Percentiles rank a stretch among this genome's conserved stretches.
Conservation (phyloP, 2,888 invertebrate species). For the Coleophora flavipennella region DNA sequence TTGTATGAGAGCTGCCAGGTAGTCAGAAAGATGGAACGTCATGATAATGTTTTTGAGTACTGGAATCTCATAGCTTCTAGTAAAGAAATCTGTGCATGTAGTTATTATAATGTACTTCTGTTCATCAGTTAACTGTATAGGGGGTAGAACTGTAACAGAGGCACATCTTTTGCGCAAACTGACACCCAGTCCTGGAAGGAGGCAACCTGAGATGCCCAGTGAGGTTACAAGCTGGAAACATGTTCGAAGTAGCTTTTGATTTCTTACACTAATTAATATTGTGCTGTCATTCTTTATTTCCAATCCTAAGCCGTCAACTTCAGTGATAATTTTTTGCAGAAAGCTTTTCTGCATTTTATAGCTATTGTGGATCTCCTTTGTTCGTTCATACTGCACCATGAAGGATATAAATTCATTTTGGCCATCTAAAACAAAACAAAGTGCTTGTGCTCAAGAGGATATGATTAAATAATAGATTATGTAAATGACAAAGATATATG, state of each 20-base stretch:
- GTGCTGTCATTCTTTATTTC: constrained; percentile 36
- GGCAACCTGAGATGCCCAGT: constrained; percentile 77
- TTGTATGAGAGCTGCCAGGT: constrained; percentile 80
- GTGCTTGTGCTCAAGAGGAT: no score
- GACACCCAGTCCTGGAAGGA: constrained; percentile 78
- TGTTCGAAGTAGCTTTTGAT: constrained; percentile 75
- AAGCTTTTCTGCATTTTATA: constrained; percentile 45
- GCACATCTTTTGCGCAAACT: constrained; percentile 54
- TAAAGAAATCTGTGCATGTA: constrained; percentile 60
- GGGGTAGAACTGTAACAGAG: constrained; percentile 30
- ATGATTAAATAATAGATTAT: no score
- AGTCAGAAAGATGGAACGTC: constrained; percentile 70
- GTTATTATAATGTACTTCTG: constrained; percentile 66
- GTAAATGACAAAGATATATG: no score
- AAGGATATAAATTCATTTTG: constrained; percentile 30
- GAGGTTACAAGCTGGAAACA: constrained; percentile 75
- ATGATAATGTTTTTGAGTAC: constrained; percentile 72
- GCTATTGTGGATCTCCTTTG: constrained; percentile 16
- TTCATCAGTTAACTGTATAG: constrained; percentile 49
- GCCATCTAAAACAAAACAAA: constrained; percentile 43
- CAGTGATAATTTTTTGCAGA: constrained; percentile 48
- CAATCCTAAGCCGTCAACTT: constrained; percentile 47
- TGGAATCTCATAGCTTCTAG: constrained; percentile 54
- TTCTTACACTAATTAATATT: constrained; percentile 75
- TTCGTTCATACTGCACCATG: constrained; percentile 12